phyloP scores from a whole-genome alignment of 30 jellyfish, hydroid and myxozoan genomes.

The Cassiopea andromeda region DNA sequence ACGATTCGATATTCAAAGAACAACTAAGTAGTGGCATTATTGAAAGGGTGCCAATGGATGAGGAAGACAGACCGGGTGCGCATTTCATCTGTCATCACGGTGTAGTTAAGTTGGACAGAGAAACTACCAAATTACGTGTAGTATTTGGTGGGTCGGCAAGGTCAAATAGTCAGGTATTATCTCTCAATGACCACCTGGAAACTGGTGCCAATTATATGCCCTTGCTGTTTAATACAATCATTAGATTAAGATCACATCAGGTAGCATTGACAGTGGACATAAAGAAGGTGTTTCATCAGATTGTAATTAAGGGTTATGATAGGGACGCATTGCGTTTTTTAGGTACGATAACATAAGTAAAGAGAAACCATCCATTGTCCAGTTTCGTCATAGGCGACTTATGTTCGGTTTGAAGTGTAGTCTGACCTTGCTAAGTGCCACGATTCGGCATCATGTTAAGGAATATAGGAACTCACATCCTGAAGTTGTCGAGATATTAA shows the following conservation, averaged over 20 bases:
- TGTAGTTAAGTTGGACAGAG: constrained; percentile 41
- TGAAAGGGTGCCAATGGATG: constrained; percentile 40
- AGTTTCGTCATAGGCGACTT: constrained; percentile 23
- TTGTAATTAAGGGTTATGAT: constrained; percentile 20
- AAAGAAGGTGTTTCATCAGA: constrained; percentile 53
- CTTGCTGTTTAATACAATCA: constrained; percentile 17
- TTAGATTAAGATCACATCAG: constrained; percentile 27
- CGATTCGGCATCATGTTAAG: constrained; percentile 35
- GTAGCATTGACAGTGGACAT: constrained; percentile 48
- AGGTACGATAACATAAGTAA: constrained; percentile 36
- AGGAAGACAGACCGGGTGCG: neutral
- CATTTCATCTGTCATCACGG: constrained; percentile 51
- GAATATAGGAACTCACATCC: constrained; percentile 22
- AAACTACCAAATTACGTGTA: constrained; percentile 43
- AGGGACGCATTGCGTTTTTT: constrained; percentile 36
- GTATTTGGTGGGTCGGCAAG: constrained; percentile 63
- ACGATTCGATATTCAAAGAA: constrained; percentile 34
- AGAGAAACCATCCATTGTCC: constrained; percentile 34
- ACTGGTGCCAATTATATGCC: constrained; percentile 29
- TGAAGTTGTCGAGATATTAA: constrained; percentile 3
- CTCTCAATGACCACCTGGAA: constrained; percentile 52
- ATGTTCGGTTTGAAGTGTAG: constrained; percentile 34
- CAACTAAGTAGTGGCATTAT: constrained; percentile 22
- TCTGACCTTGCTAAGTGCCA: constrained; percentile 40
- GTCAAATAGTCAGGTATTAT: neutral